Evolutionary conservation across 2,888 invertebrate species (phyloP).

Genomic region (Macrosoma leucophasiata): DNA sequence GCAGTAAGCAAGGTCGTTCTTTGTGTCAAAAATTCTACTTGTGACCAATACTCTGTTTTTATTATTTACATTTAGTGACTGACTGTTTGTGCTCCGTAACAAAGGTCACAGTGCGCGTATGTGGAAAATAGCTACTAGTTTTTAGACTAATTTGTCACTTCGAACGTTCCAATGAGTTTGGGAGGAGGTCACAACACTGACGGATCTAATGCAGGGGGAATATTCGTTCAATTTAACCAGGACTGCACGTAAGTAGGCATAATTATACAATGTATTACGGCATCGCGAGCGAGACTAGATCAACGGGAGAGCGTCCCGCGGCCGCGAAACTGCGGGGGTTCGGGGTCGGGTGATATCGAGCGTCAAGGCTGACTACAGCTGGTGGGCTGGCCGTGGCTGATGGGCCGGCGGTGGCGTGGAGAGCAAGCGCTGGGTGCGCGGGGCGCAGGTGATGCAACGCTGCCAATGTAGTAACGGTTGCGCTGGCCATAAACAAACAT

Average conservation of each 20-base stretch:
- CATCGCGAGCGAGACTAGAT: slow-evolving; percentile 3
- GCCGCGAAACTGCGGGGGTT: neutral
- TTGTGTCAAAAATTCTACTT: slow-evolving; percentile 76
- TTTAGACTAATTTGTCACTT: slow-evolving; percentile 49
- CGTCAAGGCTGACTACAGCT: slow-evolving; percentile 25
- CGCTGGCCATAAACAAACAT: too few species aligned
- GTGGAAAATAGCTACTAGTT: slow-evolving; percentile 47
- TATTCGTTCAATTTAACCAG: slow-evolving; percentile 98
- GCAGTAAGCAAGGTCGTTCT: slow-evolving; percentile 77
- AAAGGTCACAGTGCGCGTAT: slow-evolving; percentile 52
- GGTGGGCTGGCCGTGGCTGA: slow-evolving; percentile 32
- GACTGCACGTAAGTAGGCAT: slow-evolving; percentile 93
- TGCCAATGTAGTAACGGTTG: slow-evolving; percentile 50
- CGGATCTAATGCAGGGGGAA: slow-evolving; percentile 87
- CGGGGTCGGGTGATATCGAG: slow-evolving; percentile 9
- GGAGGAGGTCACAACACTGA: slow-evolving; percentile 82
- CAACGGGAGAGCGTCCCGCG: slow-evolving; percentile 1
- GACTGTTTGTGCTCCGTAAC: slow-evolving; percentile 53
- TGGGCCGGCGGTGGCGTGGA: slow-evolving; percentile 31
- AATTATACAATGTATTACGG: slow-evolving; percentile 2
- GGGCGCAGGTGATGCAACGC: slow-evolving; percentile 36
- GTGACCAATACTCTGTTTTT: slow-evolving; percentile 59
- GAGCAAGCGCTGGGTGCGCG: slow-evolving; percentile 22
- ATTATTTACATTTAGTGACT: slow-evolving; percentile 55
- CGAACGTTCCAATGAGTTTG: slow-evolving; percentile 88